Percentiles rank a stretch among this genome's conserved stretches.
Evolutionary conservation across 2,888 invertebrate genomes (phyloP).

Genomic region (Caenorhabditis angaria): DNA sequence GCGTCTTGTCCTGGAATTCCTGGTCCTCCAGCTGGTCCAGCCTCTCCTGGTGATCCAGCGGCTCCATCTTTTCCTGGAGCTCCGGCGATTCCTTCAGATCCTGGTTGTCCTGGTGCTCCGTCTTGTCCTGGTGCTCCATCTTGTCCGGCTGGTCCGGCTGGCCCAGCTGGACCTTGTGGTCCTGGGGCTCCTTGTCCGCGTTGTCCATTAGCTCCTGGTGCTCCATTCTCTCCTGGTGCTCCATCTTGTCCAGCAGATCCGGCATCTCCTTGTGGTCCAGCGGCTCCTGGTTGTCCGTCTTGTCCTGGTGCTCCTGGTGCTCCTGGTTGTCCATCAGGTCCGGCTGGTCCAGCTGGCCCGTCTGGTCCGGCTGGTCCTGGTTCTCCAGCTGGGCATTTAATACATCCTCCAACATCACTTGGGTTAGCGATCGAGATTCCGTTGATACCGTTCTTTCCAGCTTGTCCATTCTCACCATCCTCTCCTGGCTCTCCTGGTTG

Average conservation of each 20-base stretch:
- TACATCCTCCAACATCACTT: conserved; percentile 51
- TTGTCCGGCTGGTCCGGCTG: conserved; percentile 51
- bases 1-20: conserved; percentile 56
- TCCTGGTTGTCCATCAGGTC: conserved; percentile 57
- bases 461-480: conserved; percentile 53
- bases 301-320: conserved; percentile 52
- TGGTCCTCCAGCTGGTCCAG: conserved; percentile 48
- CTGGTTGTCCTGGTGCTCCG: conserved; percentile 53
- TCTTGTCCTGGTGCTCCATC: conserved; percentile 51
- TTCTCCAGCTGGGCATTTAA: conserved; percentile 60
- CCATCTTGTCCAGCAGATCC: conserved; percentile 54
- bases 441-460: conserved; percentile 49
- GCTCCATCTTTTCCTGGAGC: conserved; percentile 55
- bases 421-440: conserved; percentile 46
- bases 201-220: conserved; percentile 55
- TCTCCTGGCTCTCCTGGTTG: conserved; percentile 56
- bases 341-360: conserved; percentile 55
- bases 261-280: conserved; percentile 52
- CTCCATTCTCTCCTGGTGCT: conserved; percentile 51
- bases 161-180: conserved; percentile 53
- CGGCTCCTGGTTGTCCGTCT: conserved; percentile 50
- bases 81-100: conserved; percentile 56
- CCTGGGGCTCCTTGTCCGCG: conserved; percentile 58
- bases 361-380: conserved; percentile 59
- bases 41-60: conserved; percentile 56